phyloP scores from a whole-genome alignment of 2,888 invertebrate species.

The Drosophila pseudotakahashii region DNA sequence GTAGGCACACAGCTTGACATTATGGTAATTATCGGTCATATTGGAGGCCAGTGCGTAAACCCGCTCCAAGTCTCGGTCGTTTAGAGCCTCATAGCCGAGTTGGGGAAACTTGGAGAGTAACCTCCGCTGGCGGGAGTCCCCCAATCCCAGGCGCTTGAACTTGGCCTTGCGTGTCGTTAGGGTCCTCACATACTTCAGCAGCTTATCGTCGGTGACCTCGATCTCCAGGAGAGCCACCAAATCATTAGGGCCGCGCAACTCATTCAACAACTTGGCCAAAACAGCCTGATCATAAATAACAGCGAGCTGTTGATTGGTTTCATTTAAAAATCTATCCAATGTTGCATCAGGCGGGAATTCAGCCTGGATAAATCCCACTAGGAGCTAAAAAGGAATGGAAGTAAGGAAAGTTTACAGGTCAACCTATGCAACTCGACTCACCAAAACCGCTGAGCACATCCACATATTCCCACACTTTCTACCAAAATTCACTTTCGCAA shows the following conservation, averaged over 20 bases:
- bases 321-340: conserved; percentile 60
- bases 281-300: conserved; percentile 74
- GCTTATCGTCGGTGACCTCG: conserved; percentile 69
- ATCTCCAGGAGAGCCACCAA: conserved; percentile 63
- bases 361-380: conserved; percentile 8
- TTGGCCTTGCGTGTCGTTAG: conserved; percentile 63
- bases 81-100: conserved; percentile 89
- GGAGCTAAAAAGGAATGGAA: conserved; percentile 16
- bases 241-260: conserved; percentile 72
- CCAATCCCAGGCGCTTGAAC: conserved; percentile 83
- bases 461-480: conserved; percentile 44
- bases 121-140: conserved; percentile 88
- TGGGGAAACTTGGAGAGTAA: conserved; percentile 90
- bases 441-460: conserved; percentile 27
- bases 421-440: conserved; percentile 25
- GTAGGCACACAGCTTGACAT: conserved; percentile 90
- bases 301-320: conserved; percentile 73
- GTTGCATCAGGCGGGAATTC: conserved; percentile 33
- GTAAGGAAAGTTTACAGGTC: background rate
- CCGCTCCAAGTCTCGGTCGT: conserved; percentile 87
- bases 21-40: conserved; percentile 91
- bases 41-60: conserved; percentile 87
- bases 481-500: conserved; percentile 20
- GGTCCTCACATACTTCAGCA: conserved; percentile 62
- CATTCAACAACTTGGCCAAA: conserved; percentile 72